Conservation (phyloP, 2,797 vertebrate species). For the Acrossocheilus wenchowensis region DNA sequence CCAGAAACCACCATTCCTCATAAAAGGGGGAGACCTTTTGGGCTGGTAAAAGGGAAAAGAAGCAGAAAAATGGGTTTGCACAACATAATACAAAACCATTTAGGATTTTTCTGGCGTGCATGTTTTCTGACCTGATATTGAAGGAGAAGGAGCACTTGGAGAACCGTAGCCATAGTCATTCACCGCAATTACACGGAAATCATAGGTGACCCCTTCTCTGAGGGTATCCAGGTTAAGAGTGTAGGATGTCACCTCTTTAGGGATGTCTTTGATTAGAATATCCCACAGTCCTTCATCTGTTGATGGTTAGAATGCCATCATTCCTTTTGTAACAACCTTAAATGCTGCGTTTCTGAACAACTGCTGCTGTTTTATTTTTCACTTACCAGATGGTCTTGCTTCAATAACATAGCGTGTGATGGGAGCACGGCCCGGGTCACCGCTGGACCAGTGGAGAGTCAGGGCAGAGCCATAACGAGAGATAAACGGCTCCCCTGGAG, state of each 20-base stretch:
- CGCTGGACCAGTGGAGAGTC: conserved; percentile 94
- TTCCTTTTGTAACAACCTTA: not conserved
- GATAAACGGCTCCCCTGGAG: conserved; percentile 93
- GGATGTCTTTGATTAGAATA: conserved; percentile 97
- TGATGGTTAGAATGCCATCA: conserved; percentile 20
- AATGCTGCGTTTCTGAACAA: not conserved
- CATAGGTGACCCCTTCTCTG: conserved; percentile 92
- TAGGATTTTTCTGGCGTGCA: not conserved
- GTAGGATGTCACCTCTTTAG: conserved; percentile 96
- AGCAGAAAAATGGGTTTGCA: not conserved
- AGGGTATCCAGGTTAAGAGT: conserved; percentile 95
- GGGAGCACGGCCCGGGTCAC: conserved; percentile 92
- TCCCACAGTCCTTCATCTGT: conserved; percentile 98
- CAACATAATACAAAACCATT: not conserved
- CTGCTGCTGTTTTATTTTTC: not conserved
- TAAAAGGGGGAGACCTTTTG: conserved; percentile 97
- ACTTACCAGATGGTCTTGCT: conserved; percentile 91
- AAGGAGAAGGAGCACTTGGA: conserved; percentile 92
- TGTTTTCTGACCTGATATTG: conserved; percentile 86
- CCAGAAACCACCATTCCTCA: conserved; percentile 99
- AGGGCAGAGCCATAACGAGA: conserved; percentile 91
- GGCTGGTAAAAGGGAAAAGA: conserved; percentile 74
- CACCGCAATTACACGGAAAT: conserved; percentile 95
- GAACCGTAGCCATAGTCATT: conserved; percentile 96
- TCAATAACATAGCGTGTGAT: conserved; percentile 96